Conservation (phyloP, 2,797 vertebrate genomes). For the Cichlasoma orientale region DNA sequence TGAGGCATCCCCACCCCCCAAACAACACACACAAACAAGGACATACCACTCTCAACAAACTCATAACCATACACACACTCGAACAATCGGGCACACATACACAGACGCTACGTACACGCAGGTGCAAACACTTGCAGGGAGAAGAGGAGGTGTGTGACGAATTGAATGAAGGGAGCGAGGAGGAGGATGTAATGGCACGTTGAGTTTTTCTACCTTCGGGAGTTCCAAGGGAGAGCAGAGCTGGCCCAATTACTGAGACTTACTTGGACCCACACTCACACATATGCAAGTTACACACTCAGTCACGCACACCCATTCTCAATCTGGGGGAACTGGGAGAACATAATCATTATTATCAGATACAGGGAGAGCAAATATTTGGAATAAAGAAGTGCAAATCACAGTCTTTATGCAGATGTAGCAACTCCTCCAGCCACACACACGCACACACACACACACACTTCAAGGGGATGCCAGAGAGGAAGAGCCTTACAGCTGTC, state of each 20-base stretch:
- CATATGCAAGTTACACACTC: constrained; percentile 37
- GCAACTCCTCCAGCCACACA: neutral
- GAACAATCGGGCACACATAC: neutral
- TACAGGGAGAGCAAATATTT: constrained; percentile 60
- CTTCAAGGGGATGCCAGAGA: constrained; percentile 18
- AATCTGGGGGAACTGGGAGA: constrained; percentile 48
- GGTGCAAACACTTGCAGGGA: constrained; percentile 46
- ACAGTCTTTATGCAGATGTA: constrained; percentile 23
- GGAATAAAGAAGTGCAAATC: constrained; percentile 41
- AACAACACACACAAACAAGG: constrained; percentile 23
- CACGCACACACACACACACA: constrained; percentile 4
- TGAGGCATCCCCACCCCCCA: constrained; percentile 47
- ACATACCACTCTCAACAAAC: constrained; percentile 22
- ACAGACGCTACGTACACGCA: constrained; percentile 15
- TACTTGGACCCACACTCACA: constrained; percentile 47
- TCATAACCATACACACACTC: constrained; percentile 13
- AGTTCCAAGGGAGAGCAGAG: constrained; percentile 58
- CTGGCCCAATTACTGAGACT: constrained; percentile 72
- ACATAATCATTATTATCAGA: constrained; percentile 58
- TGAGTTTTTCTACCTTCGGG: constrained; percentile 65
- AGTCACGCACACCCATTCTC: constrained; percentile 49
- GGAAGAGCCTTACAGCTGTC: constrained; percentile 8
- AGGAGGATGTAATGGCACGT: constrained; percentile 66
- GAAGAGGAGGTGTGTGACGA: constrained; percentile 63
- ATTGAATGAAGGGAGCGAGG: constrained; percentile 65